phyloP scores from a whole-genome alignment of 2,797 vertebrate genomes.

The Pipistrellus pygmaeus region DNA sequence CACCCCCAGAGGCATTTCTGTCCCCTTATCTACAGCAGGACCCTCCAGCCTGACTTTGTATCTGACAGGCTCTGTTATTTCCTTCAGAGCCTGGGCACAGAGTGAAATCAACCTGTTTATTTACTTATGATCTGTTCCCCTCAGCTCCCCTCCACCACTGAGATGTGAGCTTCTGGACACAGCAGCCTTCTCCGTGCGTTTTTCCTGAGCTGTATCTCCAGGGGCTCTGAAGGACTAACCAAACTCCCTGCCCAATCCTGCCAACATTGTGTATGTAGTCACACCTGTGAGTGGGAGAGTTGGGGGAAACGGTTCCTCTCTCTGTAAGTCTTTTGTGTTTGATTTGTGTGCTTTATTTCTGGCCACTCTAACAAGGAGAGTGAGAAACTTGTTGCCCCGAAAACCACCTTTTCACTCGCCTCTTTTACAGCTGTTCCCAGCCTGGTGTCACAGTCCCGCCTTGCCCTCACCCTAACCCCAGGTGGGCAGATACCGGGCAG shows the following conservation, averaged over 20 bases:
- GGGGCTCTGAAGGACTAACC: background rate
- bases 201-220: background rate
- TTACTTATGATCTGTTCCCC: background rate
- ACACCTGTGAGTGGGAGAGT: background rate
- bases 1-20: background rate
- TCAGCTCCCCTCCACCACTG: background rate
- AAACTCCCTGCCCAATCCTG: background rate
- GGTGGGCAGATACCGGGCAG: conserved; percentile 69
- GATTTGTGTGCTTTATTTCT: conserved; percentile 5
- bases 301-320: background rate
- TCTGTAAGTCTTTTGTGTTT: background rate
- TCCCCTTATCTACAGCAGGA: background rate
- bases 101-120: background rate
- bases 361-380: background rate
- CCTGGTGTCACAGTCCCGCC: background rate
- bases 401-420: background rate
- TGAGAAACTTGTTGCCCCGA: background rate
- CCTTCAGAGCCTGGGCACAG: background rate
- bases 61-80: background rate
- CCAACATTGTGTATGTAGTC: background rate
- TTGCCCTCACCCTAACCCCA: conserved; percentile 46
- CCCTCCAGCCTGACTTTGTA: background rate
- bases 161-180: background rate
- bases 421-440: background rate
- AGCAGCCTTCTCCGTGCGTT: background rate